Evolutionary conservation across 1,140 invertebrate genomes (phyloP).

Genomic region (Drosophila paulistorum): DNA sequence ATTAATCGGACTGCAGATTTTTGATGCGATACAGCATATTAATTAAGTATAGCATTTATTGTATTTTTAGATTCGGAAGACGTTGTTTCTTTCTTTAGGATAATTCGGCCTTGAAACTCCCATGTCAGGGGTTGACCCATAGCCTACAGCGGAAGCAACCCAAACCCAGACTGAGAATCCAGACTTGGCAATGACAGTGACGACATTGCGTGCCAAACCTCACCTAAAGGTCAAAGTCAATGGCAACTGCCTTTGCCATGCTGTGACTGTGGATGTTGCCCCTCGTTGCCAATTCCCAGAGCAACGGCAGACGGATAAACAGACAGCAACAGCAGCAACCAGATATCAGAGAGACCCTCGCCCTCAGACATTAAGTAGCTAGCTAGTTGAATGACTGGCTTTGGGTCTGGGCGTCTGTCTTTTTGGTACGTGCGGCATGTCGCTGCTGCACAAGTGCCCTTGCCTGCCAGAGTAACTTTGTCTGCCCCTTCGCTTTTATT

Average conservation of each 20-base stretch:
- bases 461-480: conserved; percentile 44
- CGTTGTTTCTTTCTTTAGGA: conserved; percentile 41
- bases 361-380: conserved; percentile 62
- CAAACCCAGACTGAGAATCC: background rate
- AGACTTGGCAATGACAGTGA: conserved; percentile 23
- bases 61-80: conserved; percentile 50
- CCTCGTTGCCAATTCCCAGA: background rate
- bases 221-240: conserved; percentile 61
- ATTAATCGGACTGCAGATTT: too few species aligned
- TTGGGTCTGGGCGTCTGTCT: conserved; percentile 25
- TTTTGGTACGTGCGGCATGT: conserved; percentile 50
- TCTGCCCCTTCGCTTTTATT: background rate
- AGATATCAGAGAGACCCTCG: conserved; percentile 35
- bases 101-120: conserved; percentile 59
- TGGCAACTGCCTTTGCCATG: conserved; percentile 40
- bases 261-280: conserved; percentile 20
- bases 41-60: conserved; percentile 14
- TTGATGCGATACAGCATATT: too few species aligned
- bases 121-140: conserved; percentile 20
- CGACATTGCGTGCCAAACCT: conserved; percentile 59
- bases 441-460: conserved; percentile 21
- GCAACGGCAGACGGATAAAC: conserved; percentile 18
- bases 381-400: conserved; percentile 42
- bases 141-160: background rate
- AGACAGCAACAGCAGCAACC: conserved; percentile 1